A percentile compares a stretch with the other conserved stretches of the same genome.
Conservation (phyloP, 2,113 vertebrate species). For the Larimichthys polyactis region DNA sequence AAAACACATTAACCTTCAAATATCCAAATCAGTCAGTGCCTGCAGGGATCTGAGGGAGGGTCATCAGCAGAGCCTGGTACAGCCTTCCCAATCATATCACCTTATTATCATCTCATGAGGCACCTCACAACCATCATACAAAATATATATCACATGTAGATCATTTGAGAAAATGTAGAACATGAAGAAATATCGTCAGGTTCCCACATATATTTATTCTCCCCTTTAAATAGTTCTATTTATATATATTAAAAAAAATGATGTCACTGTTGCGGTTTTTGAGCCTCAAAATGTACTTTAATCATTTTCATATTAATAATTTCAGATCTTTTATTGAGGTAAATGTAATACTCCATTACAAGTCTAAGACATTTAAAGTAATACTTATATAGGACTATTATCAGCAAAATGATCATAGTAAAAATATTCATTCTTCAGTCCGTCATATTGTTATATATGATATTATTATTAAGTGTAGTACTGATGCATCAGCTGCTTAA, state of each 20-base stretch:
- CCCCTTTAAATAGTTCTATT: neutral
- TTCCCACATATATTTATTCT: neutral
- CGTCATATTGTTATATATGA: neutral
- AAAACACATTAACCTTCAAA: neutral
- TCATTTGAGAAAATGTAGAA: neutral
- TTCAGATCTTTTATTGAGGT: neutral
- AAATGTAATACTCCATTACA: neutral
- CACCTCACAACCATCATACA: too few relatives aligned
- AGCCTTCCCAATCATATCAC: neutral
- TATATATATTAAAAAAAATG: neutral
- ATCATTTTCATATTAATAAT: neutral
- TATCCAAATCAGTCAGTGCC: neutral
- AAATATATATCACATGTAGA: too few relatives aligned
- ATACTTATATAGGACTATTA: neutral
- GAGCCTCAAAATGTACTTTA: neutral
- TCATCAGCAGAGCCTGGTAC: neutral
- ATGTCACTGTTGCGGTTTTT: neutral
- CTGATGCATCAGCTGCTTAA: neutral
- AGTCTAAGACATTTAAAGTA: neutral
- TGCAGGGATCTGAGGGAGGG: slow-evolving; percentile 15
- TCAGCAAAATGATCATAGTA: neutral
- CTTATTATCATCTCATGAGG: slow-evolving; percentile 1
- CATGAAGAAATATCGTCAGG: neutral
- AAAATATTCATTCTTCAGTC: neutral
- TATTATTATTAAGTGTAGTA: neutral